Percentiles rank a stretch among this genome's conserved stretches.
Evolutionary conservation across 1,140 invertebrate genomes (phyloP).

Genomic region (Meloidogyne chitwoodi): DNA sequence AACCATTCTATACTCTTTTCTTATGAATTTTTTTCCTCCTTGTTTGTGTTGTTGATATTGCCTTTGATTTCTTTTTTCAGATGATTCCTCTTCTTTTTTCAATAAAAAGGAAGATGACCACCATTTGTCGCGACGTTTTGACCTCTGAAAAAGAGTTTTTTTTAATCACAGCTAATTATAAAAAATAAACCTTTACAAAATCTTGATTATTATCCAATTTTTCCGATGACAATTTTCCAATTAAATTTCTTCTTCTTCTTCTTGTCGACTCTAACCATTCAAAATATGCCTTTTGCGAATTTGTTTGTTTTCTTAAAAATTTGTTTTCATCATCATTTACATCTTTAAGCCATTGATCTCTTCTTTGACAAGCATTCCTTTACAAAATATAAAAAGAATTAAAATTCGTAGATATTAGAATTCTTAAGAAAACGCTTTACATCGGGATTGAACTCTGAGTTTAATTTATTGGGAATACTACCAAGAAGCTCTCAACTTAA

Average conservation of each 20-base stretch:
- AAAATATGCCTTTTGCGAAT: neutral
- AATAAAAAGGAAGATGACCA: neutral
- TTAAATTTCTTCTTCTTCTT: neutral
- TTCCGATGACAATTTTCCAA: neutral
- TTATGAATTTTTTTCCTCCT: neutral
- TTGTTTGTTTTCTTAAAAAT: neutral
- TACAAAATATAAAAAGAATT: neutral
- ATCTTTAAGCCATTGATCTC: conserved; percentile 5
- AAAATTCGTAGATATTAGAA: too few species aligned
- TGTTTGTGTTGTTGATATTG: neutral
- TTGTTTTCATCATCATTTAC: neutral
- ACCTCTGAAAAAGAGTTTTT: neutral
- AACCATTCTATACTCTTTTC: neutral
- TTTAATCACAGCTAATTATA: too few species aligned
- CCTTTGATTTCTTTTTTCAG: neutral
- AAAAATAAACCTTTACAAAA: too few species aligned
- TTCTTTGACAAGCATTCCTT: neutral
- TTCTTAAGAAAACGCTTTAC: too few species aligned
- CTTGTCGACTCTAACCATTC: neutral
- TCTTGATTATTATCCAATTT: too few species aligned
- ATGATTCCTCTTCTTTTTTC: neutral
- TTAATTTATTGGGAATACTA: too few species aligned
- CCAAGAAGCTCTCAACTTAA: too few species aligned
- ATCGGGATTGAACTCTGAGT: too few species aligned
- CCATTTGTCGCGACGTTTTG: neutral